Evolutionary conservation across 2,888 invertebrate species (phyloP).

Genomic region (Galerucella calmariensis): DNA sequence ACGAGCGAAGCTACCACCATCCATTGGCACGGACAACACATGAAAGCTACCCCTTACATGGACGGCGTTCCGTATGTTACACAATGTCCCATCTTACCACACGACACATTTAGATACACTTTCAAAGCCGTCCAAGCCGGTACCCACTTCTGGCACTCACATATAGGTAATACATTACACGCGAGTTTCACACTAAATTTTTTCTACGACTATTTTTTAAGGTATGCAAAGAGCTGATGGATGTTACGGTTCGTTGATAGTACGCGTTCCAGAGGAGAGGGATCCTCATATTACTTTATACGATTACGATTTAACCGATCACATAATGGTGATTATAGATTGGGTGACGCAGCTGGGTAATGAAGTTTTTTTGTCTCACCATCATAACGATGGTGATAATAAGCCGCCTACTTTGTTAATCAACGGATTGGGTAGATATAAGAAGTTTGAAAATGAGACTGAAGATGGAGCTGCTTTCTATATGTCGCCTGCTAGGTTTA

Average conservation of each 20-base stretch:
- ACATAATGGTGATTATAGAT: constrained; percentile 81
- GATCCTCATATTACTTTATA: constrained; percentile 77
- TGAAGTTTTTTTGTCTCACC: constrained; percentile 84
- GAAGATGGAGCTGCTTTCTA: constrained; percentile 62
- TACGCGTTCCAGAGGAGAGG: constrained; percentile 73
- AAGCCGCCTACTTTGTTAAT: constrained; percentile 84
- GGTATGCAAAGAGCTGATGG: constrained; percentile 91
- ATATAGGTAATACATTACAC: constrained; percentile 66
- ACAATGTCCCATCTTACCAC: constrained; percentile 85
- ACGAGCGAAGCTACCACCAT: constrained; percentile 85
- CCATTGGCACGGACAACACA: constrained; percentile 94
- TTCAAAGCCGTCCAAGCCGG: constrained; percentile 80
- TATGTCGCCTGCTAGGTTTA: constrained; percentile 73
- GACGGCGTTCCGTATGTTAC: constrained; percentile 89
- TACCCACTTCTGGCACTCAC: constrained; percentile 89
- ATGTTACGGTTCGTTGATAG: constrained; percentile 81
- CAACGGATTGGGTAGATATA: constrained; percentile 81
- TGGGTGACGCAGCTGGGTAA: constrained; percentile 82
- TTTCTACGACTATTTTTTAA: constrained; percentile 13
- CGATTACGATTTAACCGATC: constrained; percentile 82
- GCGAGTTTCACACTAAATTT: too few species aligned
- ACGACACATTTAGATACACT: constrained; percentile 79
- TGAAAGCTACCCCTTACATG: constrained; percentile 83
- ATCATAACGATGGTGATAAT: constrained; percentile 84
- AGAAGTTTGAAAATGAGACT: constrained; percentile 56